phyloP scores from a whole-genome alignment of 2,797 vertebrate genomes.

The Sebastes elongatus region DNA sequence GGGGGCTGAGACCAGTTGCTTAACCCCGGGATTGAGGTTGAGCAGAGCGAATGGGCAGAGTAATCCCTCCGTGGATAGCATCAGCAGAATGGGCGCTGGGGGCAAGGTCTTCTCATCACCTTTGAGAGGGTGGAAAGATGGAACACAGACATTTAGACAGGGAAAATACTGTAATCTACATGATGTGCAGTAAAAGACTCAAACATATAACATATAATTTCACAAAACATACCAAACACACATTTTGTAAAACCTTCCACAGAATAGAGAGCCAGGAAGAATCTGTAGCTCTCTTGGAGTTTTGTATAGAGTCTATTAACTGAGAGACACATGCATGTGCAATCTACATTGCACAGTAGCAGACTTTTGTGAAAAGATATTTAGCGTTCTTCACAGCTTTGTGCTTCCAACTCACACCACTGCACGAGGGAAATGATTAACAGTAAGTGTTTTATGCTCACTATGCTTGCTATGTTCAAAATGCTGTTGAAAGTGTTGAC shows the following conservation, averaged over 20 bases:
- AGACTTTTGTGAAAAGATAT: conserved; percentile 19
- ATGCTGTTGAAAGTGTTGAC: neutral
- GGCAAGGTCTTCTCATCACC: conserved; percentile 91
- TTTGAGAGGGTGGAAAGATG: conserved; percentile 49
- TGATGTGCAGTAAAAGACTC: neutral
- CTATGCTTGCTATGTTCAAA: conserved; percentile 16
- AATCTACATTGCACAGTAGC: neutral
- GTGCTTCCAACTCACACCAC: conserved; percentile 29
- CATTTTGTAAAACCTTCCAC: neutral
- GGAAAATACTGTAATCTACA: neutral
- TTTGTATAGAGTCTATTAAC: neutral
- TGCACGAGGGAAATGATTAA: conserved; percentile 7
- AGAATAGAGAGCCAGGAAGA: neutral
- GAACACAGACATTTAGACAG: neutral
- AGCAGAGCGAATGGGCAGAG: conserved; percentile 94
- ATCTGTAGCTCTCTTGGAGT: neutral
- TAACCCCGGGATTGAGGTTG: conserved; percentile 88
- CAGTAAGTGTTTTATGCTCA: conserved; percentile 1
- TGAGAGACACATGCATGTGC: neutral
- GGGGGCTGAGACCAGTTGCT: conserved; percentile 80
- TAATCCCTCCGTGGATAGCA: conserved; percentile 95
- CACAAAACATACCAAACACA: neutral
- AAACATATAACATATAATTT: neutral
- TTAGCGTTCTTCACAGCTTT: conserved; percentile 22
- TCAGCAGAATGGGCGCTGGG: conserved; percentile 90